These are phyloP conservation scores for Phengaris arion DNA, from an alignment of 2,888 invertebrate species.

Conservation along the genomic window DNA sequence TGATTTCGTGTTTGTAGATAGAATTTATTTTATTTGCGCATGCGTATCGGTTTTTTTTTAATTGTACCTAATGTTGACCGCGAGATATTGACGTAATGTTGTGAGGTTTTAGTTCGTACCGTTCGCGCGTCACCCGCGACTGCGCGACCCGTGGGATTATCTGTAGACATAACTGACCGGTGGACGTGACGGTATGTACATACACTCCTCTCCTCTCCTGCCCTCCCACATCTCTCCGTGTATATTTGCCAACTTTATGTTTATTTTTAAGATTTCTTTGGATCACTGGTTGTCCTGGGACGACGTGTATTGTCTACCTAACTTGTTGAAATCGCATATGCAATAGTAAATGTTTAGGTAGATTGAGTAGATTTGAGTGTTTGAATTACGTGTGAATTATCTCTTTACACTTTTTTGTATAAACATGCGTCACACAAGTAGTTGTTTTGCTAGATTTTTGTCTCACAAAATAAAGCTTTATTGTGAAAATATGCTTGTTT, in stretches of 20 bases:
- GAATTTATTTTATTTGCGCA: conserved; percentile 38
- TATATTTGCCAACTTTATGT: conserved; percentile 49
- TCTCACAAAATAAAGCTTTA: neutral
- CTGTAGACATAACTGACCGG: conserved; percentile 31
- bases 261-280: conserved; percentile 49
- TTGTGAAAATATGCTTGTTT: conserved; percentile 4
- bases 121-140: neutral
- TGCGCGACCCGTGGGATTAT: conserved; percentile 27
- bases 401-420: neutral
- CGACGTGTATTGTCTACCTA: conserved; percentile 11
- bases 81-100: conserved; percentile 18
- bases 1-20: conserved; percentile 35
- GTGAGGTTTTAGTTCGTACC: conserved; percentile 22
- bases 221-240: conserved; percentile 39
- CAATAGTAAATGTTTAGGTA: conserved; percentile 36
- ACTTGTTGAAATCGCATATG: conserved; percentile 50
- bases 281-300: conserved; percentile 46
- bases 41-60: conserved; percentile 37
- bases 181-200: conserved; percentile 33
- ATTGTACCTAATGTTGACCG: conserved; percentile 34
- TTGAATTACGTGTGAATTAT: neutral
- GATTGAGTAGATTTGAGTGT: conserved; percentile 17
- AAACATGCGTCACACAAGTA: neutral
- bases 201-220: conserved; percentile 34
- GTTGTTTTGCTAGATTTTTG: neutral